These are phyloP conservation scores for Stenotaenia linearis DNA, from an alignment of 2,888 invertebrate genomes.

Conservation along the genomic window DNA sequence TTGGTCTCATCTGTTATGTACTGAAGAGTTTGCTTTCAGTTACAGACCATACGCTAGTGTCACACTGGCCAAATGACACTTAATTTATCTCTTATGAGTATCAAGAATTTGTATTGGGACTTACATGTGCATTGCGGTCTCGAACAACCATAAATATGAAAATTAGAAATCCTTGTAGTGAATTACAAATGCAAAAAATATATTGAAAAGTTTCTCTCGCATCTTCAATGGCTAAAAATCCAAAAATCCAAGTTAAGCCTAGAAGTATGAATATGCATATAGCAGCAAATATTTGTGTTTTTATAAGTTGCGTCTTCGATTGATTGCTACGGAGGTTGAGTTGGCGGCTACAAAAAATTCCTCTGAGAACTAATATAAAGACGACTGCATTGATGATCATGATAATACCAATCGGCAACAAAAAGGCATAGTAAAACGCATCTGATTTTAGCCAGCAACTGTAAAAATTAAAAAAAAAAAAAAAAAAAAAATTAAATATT, in stretches of 20 bases:
- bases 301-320: constrained; percentile 44
- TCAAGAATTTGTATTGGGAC: too few relatives aligned
- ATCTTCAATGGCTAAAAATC: constrained; percentile 43
- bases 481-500: too few relatives aligned
- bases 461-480: constrained; percentile 8
- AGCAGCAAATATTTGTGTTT: constrained; percentile 45
- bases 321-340: constrained; percentile 53
- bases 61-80: too few relatives aligned
- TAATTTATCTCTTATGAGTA: too few relatives aligned
- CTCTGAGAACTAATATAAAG: constrained; percentile 53
- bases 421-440: constrained; percentile 52
- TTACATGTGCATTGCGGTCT: constrained; percentile 34
- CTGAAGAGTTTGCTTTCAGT: too few relatives aligned
- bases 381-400: constrained; percentile 54
- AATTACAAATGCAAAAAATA: constrained; percentile 45
- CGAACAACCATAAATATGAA: constrained; percentile 35
- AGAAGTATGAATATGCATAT: constrained; percentile 45
- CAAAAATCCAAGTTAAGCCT: constrained; percentile 45
- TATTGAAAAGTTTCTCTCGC: constrained; percentile 43
- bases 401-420: constrained; percentile 55
- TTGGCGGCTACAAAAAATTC: constrained; percentile 47
- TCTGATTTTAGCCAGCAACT: constrained; percentile 51
- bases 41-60: background rate
- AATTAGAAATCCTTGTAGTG: constrained; percentile 40
- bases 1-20: too few relatives aligned